Evolutionary conservation across 1,140 invertebrate genomes (phyloP), one percentile per base, ranked within the genome.

Genomic region (Drosophila baimaii): DNA sequence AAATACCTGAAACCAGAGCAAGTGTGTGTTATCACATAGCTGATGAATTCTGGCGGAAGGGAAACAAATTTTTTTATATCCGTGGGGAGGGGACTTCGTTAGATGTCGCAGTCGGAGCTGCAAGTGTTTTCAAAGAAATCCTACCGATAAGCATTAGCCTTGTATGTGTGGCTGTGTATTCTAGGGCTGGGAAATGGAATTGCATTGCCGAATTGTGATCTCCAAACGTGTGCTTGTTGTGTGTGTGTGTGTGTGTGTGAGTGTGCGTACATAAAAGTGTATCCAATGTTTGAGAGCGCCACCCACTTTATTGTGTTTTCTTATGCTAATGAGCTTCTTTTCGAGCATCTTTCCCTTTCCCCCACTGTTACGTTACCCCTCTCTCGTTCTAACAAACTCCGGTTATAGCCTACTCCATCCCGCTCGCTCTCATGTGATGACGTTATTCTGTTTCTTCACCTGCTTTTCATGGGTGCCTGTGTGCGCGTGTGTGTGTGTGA

Each of bases 261-360:
- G 59, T 74, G 61, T 65, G 44, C 74, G 51, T 66, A 33, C 52
- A 44, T 21, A 58, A 79, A 66, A 76, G 71, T 80, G 82, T 72
- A 77, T 73, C 65, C 76, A 57, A 49, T 46, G 68, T 56, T 77
- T 57, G 62, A 19, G 46, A 51, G 33, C 51, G 66, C 59, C 63
- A 35, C 43, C 56, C 77, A 64, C 74, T 66, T 78, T 86, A 65
- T 79, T 88, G 70, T 85, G 74, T 86, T 86, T 86, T 86, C 76
- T 68, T 88, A 88, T 88, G 83, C 61, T 89, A 88, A 88, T 88
- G 79, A 86, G 83, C 66, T 43, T 82, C 76, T 49, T 71, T 82
- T 69, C 41, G 54, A 70, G 68, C 72, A 83, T 83, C 76, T 83
- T 43, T 43, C 21, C 25, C 39, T 9, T 52, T 10, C 51, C 33